phyloP scores from a whole-genome alignment of 2,113 vertebrate species.

The Austrofundulus limnaeus region DNA sequence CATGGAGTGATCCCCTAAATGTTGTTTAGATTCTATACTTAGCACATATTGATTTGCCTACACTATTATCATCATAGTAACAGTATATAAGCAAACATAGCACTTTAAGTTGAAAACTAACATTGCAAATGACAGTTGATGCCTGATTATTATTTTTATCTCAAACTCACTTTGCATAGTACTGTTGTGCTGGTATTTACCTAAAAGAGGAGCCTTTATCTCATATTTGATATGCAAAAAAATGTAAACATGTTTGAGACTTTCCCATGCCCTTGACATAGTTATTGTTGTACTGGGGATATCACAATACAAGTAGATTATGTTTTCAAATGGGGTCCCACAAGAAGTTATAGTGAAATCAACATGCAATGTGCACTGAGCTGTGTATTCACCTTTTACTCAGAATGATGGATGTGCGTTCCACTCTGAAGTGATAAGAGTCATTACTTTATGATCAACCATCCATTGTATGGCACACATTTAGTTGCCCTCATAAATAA shows the following conservation, averaged over 20 bases:
- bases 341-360: slow-evolving; percentile 63
- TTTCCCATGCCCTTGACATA: slow-evolving; percentile 62
- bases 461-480: slow-evolving; percentile 63
- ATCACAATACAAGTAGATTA: slow-evolving; percentile 61
- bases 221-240: slow-evolving; percentile 55
- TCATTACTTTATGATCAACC: slow-evolving; percentile 78
- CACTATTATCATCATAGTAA: slow-evolving; percentile 28
- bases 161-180: neutral
- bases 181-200: slow-evolving; percentile 26
- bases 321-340: slow-evolving; percentile 63
- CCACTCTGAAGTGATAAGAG: slow-evolving; percentile 67
- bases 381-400: slow-evolving; percentile 60
- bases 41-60: neutral
- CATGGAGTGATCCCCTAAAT: slow-evolving; percentile 6
- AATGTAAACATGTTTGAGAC: slow-evolving; percentile 56
- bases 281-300: slow-evolving; percentile 39
- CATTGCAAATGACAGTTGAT: slow-evolving; percentile 11
- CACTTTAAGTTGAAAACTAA: slow-evolving; percentile 1
- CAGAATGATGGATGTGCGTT: slow-evolving; percentile 72
- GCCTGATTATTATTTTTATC: slow-evolving; percentile 19
- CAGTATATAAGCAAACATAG: neutral
- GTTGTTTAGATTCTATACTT: slow-evolving; percentile 4
- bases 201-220: slow-evolving; percentile 33
- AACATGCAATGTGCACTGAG: slow-evolving; percentile 60
- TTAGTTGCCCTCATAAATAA: slow-evolving; percentile 55